Evolutionary conservation across 2,113 vertebrate genomes (phyloP), one percentile per base, ranked within the genome.

Genomic region (Salminus brasiliensis): DNA sequence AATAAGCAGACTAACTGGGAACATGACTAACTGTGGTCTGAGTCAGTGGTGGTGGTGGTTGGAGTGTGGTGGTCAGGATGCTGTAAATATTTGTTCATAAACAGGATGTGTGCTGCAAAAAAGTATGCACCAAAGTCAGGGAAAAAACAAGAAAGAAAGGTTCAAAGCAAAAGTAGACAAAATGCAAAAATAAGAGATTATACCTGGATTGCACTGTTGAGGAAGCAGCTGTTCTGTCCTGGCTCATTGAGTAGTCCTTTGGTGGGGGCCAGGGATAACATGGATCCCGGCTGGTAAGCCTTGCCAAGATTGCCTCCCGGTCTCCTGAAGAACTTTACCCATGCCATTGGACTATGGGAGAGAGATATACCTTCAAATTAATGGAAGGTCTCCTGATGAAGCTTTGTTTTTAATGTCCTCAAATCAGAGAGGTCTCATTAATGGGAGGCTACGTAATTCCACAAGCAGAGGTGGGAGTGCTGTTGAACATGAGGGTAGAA

Each of bases 121-220:
- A 12, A 9, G 27, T 41, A 53, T 41, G 16, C 45, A 34, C 2
- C 67, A 71, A 79, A 63, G 9, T 32, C 39, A 72, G 23, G 36
- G n/a, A 23, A 8, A 34, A 8, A 63, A 41, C n/a, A 23, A 72
- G 36, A 45, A 67, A 12, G 18, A 49, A 7, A 34, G 15, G 21
- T 36, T 11, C 11, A n/a, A 66, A 34, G 1, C n/a, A 11, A 23
- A 18, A 23, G 3, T 6, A 30, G 47, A 49, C 1, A 52, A 45
- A 27, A 55, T 10, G 27, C 6, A 8, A 1, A 27, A 18, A 52
- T 18, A 49, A 10, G 49, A 66, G 15, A 34, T 21, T 93, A 89
- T 88, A 99, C 98, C 97, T 99, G 98, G 77, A 99, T 95, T n/a
- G 98, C 98, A 75, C 97, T 99, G 86, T 99, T 99, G 74, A 99